These are phyloP conservation scores for Acleris sparsana DNA, from an alignment of 2,888 invertebrate genomes.

Conservation along the genomic window DNA sequence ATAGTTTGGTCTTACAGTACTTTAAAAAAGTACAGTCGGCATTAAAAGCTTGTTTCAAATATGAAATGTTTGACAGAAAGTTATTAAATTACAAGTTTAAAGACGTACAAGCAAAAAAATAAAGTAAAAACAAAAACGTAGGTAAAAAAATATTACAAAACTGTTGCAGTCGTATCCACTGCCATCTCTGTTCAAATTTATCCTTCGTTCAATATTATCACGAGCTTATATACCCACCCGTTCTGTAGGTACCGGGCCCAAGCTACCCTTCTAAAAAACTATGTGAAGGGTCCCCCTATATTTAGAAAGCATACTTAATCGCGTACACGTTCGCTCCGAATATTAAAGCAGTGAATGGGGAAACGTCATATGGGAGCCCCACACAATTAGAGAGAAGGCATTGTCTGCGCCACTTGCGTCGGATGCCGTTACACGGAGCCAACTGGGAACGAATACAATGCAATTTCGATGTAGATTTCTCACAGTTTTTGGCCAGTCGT, in stretches of 20 bases:
- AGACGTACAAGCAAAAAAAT: too few species aligned
- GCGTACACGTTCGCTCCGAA: slow-evolving; percentile 74
- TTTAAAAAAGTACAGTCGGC: too few species aligned
- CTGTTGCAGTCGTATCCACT: slow-evolving; percentile 45
- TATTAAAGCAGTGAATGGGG: slow-evolving; percentile 78
- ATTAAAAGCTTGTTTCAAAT: too few species aligned
- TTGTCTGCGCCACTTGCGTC: slow-evolving; percentile 59
- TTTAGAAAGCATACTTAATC: slow-evolving; percentile 80
- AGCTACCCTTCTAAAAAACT: slow-evolving; percentile 71
- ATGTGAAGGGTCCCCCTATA: slow-evolving; percentile 74
- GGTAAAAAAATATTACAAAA: not conserved
- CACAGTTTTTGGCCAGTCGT: slow-evolving; percentile 16
- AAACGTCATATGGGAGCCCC: slow-evolving; percentile 76
- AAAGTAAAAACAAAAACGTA: not conserved
- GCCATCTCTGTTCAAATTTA: slow-evolving; percentile 52
- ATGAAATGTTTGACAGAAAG: too few species aligned
- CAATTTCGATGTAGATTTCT: slow-evolving; percentile 24
- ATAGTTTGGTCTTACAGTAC: too few species aligned
- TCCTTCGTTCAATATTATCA: slow-evolving; percentile 58
- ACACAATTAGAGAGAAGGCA: slow-evolving; percentile 69
- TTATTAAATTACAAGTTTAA: too few species aligned
- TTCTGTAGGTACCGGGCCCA: slow-evolving; percentile 59
- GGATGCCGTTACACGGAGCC: slow-evolving; percentile 58
- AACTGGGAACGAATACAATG: slow-evolving; percentile 37
- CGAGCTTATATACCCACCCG: slow-evolving; percentile 73